These are phyloP conservation scores for Phymatocera aterrima DNA, from an alignment of 2,888 invertebrate species.

Conservation along the genomic window DNA sequence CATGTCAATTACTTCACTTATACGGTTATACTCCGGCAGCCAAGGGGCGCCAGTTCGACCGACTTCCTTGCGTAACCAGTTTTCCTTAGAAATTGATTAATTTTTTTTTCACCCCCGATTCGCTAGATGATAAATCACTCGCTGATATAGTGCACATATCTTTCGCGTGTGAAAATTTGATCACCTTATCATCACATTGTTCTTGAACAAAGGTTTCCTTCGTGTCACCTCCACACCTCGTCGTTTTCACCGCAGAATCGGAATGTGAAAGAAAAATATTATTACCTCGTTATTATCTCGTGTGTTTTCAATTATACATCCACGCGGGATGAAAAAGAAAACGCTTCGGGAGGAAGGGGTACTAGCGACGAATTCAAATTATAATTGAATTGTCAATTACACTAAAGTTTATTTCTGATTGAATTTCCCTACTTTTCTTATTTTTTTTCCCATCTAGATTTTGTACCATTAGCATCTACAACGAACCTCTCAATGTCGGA, in stretches of 20 bases:
- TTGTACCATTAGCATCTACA: conserved; percentile 13
- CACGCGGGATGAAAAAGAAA: neutral
- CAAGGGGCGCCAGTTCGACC: conserved; percentile 20
- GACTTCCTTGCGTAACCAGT: conserved; percentile 26
- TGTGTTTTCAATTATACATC: neutral
- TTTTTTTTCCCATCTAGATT: neutral
- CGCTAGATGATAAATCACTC: conserved; percentile 15
- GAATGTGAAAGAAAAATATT: too few relatives aligned
- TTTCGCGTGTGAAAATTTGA: conserved; percentile 12
- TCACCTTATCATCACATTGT: conserved; percentile 12
- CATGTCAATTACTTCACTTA: conserved; percentile 32
- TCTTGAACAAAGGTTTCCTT: conserved; percentile 10
- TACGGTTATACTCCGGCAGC: conserved; percentile 11
- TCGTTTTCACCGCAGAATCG: too few relatives aligned
- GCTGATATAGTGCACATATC: neutral
- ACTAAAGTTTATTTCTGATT: neutral
- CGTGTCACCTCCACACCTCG: neutral
- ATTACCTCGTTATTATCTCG: neutral
- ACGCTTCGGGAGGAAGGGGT: neutral
- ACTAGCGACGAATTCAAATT: neutral
- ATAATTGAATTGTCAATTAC: neutral
- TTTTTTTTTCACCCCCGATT: neutral
- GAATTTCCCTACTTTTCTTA: neutral
- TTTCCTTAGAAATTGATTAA: conserved; percentile 14
- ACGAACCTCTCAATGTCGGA: conserved; percentile 6